A percentile compares a stretch with the other conserved stretches of the same genome.
Evolutionary conservation across 2,797 vertebrate species (phyloP).

Genomic region (Hippoglossus hippoglossus): DNA sequence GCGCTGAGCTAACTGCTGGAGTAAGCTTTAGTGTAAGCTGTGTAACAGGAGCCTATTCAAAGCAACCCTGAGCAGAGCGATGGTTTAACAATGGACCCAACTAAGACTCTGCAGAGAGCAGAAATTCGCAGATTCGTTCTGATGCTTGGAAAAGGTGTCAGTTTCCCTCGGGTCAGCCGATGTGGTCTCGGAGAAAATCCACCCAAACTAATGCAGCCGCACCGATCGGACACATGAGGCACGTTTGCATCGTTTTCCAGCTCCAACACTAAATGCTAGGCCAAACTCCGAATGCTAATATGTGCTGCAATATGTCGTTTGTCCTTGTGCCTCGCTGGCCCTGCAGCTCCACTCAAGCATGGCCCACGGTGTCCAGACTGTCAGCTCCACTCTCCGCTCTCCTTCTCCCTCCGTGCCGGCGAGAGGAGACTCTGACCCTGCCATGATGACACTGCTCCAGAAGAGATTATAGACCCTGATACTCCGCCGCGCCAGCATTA

Average conservation of each 20-base stretch:
- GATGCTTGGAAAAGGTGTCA: conserved; percentile 27
- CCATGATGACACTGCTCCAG: conserved; percentile 76
- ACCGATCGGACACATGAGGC: conserved; percentile 26
- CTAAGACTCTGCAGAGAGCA: conserved; percentile 31
- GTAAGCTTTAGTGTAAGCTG: conserved; percentile 62
- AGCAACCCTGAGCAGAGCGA: conserved; percentile 35
- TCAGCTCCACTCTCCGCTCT: conserved; percentile 69
- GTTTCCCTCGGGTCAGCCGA: neutral
- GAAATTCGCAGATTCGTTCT: conserved; percentile 26
- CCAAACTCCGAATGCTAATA: conserved; percentile 68
- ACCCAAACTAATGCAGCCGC: conserved; percentile 5
- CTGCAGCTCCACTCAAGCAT: conserved; percentile 54
- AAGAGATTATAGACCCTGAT: conserved; percentile 80
- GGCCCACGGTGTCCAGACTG: conserved; percentile 65
- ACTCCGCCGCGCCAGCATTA: conserved; percentile 71
- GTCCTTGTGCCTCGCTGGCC: conserved; percentile 71
- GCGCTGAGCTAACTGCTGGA: conserved; percentile 68
- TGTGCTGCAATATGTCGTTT: conserved; percentile 69
- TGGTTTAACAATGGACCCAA: conserved; percentile 52
- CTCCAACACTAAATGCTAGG: conserved; percentile 42
- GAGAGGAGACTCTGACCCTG: conserved; percentile 73
- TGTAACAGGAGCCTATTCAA: conserved; percentile 44
- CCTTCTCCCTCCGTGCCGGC: conserved; percentile 48
- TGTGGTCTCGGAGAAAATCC: neutral
- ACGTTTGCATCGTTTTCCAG: conserved; percentile 34